Evolutionary conservation across 2,113 vertebrate genomes (phyloP).

Genomic region (Struthio camelus): DNA sequence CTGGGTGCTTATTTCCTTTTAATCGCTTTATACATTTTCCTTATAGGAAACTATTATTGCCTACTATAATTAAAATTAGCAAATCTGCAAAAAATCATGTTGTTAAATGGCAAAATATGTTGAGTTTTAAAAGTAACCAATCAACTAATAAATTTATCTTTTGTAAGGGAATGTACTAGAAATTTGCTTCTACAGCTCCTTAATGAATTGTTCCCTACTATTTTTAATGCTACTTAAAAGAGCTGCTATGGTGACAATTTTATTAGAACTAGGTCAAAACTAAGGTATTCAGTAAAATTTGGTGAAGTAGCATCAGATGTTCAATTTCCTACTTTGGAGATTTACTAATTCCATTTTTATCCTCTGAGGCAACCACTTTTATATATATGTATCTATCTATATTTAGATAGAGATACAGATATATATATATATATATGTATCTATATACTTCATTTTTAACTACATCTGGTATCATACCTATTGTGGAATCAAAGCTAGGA

Average conservation of each 20-base stretch:
- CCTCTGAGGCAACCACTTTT: background rate
- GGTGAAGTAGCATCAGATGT: background rate
- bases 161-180: background rate
- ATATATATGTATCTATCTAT: too few relatives aligned
- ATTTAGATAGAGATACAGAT: too few relatives aligned
- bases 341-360: background rate
- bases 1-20: background rate
- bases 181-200: background rate
- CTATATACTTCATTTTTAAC: background rate
- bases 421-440: background rate
- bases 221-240: background rate
- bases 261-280: background rate
- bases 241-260: background rate
- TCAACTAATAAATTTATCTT: background rate
- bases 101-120: background rate
- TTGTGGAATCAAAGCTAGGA: background rate
- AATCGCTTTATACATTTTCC: background rate
- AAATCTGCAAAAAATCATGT: background rate
- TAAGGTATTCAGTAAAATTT: background rate
- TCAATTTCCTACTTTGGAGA: background rate
- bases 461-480: background rate
- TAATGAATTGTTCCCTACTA: background rate
- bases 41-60: background rate
- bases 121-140: background rate
- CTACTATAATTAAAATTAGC: background rate